Conservation (phyloP, 2,888 invertebrate species). For the Brachypterus glaber region DNA sequence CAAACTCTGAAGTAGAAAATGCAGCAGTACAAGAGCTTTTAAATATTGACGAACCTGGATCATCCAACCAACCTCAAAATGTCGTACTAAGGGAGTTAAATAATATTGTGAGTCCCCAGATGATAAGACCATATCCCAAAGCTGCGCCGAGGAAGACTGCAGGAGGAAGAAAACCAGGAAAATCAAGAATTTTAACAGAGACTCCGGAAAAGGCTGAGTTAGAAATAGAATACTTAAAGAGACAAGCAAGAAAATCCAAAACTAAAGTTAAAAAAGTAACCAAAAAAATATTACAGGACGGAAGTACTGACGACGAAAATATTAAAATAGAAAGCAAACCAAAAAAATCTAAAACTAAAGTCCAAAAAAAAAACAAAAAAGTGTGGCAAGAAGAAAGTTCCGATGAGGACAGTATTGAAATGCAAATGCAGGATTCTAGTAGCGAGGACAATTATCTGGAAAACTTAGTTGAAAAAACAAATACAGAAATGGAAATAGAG, state of each 20-base stretch:
- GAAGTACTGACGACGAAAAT: constrained; percentile 13
- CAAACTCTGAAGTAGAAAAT: constrained; percentile 2
- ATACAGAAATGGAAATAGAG: constrained; percentile 12
- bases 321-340: constrained; percentile 4
- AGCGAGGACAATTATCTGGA: constrained; percentile 6
- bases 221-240: constrained; percentile 3
- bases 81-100: too few relatives aligned
- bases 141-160: background rate
- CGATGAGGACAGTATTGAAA: too few relatives aligned
- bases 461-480: constrained; percentile 11
- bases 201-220: constrained; percentile 14
- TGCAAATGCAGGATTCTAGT: too few relatives aligned
- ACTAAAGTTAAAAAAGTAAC: constrained; percentile 8
- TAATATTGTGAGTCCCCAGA: too few relatives aligned
- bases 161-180: constrained; percentile 6
- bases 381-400: constrained; percentile 11
- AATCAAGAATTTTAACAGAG: constrained; percentile 13
- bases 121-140: constrained; percentile 1
- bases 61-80: constrained; percentile 4
- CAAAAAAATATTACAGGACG: constrained; percentile 9
- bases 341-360: constrained; percentile 7
- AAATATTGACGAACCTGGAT: background rate
- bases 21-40: background rate
- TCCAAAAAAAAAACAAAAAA: constrained; percentile 9
- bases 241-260: constrained; percentile 6